Evolutionary conservation across 2,888 invertebrate species (phyloP), one percentile per base, ranked within the genome.

Genomic region (Bursaphelenchus okinawaensis): DNA sequence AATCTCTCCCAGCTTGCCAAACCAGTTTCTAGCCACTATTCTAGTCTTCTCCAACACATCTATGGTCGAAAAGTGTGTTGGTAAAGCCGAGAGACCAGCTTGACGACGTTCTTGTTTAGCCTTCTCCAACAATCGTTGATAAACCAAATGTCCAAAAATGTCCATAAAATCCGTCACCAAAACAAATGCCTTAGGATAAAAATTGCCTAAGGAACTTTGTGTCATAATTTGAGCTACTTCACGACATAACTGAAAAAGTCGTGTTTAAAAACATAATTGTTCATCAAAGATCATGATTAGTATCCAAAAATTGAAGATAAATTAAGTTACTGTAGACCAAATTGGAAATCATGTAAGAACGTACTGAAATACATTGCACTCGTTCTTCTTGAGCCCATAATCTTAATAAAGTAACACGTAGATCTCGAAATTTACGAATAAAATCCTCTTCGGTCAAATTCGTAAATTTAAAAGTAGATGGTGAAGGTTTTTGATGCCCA

Each of bases 101-200:
- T 52, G 55, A n/a, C 52, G 23, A 22, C 75, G 61, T 50, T 75
- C 75, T 58, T 63, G 28, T 24, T 55, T 68, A 0, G 75, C 72
- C 57, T 93, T 93, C 26, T 87, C 87, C 78, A 89, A 88, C 23
- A 94, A 85, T 70, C 94, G 87, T 70, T 91, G 89, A 83, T 90
- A 92, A 0, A 94, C 93, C 67, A 94, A 86, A 83, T 89, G 88
- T 0, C 86, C 86, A 86, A 98, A 96, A 71, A 90, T 91, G 84
- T 96, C 94, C 73, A 98, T 86, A 74, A 95, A 91, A 83, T 98
- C 95, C 12, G 93, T 93, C 63, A 96, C 90, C 19, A 96, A 87
- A 31, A 94, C 92, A 87, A 93, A 98, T 86, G 96, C 95, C 84
- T 93, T 93, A 0, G 96, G 96, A 86, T 96, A 98, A 85, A 96